A percentile compares a stretch with the other conserved stretches of the same genome.
Conservation (phyloP, 1,140 invertebrate genomes). For the Trachymyrmex cornetzi region DNA sequence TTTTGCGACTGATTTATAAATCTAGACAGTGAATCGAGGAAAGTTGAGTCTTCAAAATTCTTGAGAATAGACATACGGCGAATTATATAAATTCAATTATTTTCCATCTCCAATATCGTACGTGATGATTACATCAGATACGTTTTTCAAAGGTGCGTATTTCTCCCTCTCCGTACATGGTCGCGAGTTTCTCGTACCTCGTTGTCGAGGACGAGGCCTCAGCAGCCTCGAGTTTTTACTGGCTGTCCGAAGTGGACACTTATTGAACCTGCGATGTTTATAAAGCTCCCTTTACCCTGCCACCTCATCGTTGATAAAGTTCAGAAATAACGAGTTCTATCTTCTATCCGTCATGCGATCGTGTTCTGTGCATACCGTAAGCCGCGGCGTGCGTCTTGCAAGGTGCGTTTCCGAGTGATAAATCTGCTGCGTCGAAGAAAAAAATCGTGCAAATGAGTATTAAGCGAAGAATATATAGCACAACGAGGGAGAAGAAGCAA, state of each 20-base stretch:
- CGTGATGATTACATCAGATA: slow-evolving; percentile 18
- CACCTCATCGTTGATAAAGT: slow-evolving; percentile 74
- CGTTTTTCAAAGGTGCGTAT: background rate
- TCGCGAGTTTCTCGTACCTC: background rate
- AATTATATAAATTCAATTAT: background rate
- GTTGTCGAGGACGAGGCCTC: slow-evolving; percentile 40
- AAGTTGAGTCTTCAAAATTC: background rate
- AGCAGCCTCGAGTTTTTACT: slow-evolving; percentile 45
- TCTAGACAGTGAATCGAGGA: background rate
- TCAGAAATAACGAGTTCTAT: slow-evolving; percentile 80
- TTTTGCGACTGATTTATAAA: background rate
- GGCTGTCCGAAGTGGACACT: slow-evolving; percentile 61
- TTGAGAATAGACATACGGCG: background rate
- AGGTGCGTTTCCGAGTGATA: slow-evolving; percentile 52
- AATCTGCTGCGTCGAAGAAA: background rate
- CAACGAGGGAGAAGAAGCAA: background rate
- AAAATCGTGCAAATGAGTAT: background rate
- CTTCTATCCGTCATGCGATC: slow-evolving; percentile 75
- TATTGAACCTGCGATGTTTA: slow-evolving; percentile 75
- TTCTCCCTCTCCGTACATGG: background rate
- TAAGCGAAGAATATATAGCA: background rate
- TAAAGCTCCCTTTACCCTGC: slow-evolving; percentile 71
- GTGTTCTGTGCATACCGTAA: slow-evolving; percentile 64
- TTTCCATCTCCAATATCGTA: background rate
- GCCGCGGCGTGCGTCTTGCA: slow-evolving; percentile 2